phyloP scores from a whole-genome alignment of 2,113 vertebrate genomes.

The Lathamus discolor region DNA sequence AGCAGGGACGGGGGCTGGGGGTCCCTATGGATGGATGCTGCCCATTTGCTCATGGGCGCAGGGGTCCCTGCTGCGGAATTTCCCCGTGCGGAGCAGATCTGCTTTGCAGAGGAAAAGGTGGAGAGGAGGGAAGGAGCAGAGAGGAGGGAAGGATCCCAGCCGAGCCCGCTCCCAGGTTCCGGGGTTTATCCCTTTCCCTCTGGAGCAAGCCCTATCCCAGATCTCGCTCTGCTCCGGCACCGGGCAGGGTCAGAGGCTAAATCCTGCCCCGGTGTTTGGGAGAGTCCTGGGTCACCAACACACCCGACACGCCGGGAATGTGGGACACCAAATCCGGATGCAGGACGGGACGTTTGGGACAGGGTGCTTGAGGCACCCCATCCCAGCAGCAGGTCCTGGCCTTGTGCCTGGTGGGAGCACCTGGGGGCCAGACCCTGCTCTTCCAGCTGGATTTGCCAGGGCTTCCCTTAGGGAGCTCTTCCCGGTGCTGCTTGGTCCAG shows the following conservation, averaged over 20 bases:
- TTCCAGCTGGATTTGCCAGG: accelerated
- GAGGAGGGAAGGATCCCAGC: not conserved
- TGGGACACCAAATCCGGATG: not conserved
- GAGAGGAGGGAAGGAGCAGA: not conserved
- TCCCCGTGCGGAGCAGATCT: accelerated
- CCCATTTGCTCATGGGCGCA: accelerated
- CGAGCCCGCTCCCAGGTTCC: accelerated
- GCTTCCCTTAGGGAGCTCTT: accelerated
- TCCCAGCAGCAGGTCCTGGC: not conserved
- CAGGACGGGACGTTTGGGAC: accelerated
- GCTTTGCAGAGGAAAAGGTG: accelerated
- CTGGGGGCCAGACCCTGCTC: accelerated
- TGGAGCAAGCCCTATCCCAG: not conserved
- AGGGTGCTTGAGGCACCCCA: not conserved
- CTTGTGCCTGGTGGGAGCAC: accelerated
- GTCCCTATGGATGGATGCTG: accelerated
- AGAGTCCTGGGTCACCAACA: not conserved
- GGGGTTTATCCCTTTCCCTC: not conserved
- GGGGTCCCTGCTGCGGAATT: not conserved
- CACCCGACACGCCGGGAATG: accelerated
- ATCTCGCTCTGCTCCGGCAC: accelerated
- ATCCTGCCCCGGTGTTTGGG: not conserved
- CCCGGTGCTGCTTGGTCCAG: accelerated
- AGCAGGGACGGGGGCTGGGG: not conserved
- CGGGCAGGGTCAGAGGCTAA: not conserved